Evolutionary conservation across 2,888 invertebrate species (phyloP), one percentile per base, ranked within the genome.

Genomic region (Cotesia congregata): DNA sequence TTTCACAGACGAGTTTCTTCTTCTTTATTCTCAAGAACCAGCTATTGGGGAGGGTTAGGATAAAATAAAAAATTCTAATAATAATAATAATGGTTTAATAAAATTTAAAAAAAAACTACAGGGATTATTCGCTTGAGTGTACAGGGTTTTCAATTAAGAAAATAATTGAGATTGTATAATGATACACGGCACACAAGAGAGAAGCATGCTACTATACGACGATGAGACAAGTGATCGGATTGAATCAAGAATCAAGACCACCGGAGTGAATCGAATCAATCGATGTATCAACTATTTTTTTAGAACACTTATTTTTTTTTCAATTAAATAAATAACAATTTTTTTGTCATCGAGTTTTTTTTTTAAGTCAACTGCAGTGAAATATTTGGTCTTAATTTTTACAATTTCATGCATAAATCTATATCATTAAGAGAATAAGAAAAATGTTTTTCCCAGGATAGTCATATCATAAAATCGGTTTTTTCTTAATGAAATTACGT

Each of bases 251-350:
- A 64, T 60, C 30, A 67, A 62, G 71, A 74, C 60, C 60, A 70
- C 60, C 70, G 60, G 30, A 17, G 38, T 60, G 38, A 70, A 60
- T 60, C 38, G n/a, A 6, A 60, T 70, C 70, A n/a, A 70, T 70
- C 60, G 38, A 69, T 30, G 12, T 73, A 17, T 50, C 50, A 12
- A 50, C 72, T 60, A 41, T 67, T 62, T 30, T 30, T 30, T 30
- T 30, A 30, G 30, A 3, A 30, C 30, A 30, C 30, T 30, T 72
- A 61, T 30, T 73, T 60, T 40, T 41, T n/a, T 72, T 71, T 72
- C n/a, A 60, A 61, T 40, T 72, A 67, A 67, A 72, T 76, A 64
- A 41, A 72, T 61, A 60, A 20, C n/a, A 40, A 67, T 67, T 73
- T 77, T 59, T 64, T 50, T 41, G 9, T 69, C 40, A 9, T 69